Evolutionary conservation across 2,797 vertebrate genomes (phyloP), one percentile per base, ranked within the genome.

Genomic region (Chromobotia macracanthus): DNA sequence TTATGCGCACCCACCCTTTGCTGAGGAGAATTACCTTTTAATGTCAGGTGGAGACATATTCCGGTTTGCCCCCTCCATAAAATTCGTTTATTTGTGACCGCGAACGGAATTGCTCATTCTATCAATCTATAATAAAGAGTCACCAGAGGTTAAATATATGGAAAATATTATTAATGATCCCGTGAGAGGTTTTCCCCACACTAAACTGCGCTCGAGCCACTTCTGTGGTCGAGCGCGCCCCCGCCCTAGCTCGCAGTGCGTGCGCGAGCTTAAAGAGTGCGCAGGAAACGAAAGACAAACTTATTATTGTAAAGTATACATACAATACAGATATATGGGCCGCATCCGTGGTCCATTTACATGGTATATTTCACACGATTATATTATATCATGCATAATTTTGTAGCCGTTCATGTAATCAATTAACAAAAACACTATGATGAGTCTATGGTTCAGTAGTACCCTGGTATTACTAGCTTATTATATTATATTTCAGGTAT

Each of bases 191-290:
- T 86, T 65, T 21, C n/a, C 44, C 55, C 69, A 77, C 72, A 80
- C 81, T 60, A 83, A 88, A 83, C 84, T 85, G 69, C 21, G 56
- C 21, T 65, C 80, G 61, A 72, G 64, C 19, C 53, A 9, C 60
- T 61, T 58, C 19, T 51, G 28, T 55, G 28, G 71, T 72, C 18
- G 31, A 53, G 53, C 41, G 31, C 68, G 77, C 68, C 64, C 77
- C 51, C 69, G 50, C 16, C 38, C 16, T 18, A 31, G 23, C 18
- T 46, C 0, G 60, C 19, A 3, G 16, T 19, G 77, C 35, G 16
- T 19, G 77, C 50, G 50, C 48, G 67, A 46, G 44, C 51, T 28
- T 21, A 10, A 16, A 1, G 3, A 19, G 1, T 25, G 31, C 16
- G 79, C 64, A 25, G 64, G 31, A 44, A 38, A 46, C 21, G 9